A percentile compares a stretch with the other conserved stretches of the same genome.
phyloP scores from a whole-genome alignment of 1,140 invertebrate genomes.

The Lordiphosa clarofinis region DNA sequence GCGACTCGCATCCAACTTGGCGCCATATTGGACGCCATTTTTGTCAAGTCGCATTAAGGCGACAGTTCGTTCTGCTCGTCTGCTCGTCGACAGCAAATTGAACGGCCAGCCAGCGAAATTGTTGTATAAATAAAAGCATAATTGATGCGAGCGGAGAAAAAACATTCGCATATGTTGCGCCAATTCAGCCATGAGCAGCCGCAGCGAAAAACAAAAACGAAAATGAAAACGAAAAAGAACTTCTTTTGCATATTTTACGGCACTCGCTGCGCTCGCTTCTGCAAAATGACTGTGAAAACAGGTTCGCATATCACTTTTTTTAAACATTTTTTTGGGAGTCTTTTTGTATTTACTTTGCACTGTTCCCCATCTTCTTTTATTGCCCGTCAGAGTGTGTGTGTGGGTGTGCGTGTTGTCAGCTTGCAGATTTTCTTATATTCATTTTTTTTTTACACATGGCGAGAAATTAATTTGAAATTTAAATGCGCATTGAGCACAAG shows the following conservation, averaged over 20 bases:
- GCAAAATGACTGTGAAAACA: constrained; percentile 72
- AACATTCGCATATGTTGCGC: constrained; percentile 66
- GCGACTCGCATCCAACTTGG: constrained; percentile 22
- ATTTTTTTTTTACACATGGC: constrained; percentile 48
- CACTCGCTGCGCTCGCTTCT: constrained; percentile 29
- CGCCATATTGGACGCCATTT: constrained; percentile 71
- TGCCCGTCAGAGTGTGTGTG: constrained; percentile 6
- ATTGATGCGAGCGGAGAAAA: constrained; percentile 60
- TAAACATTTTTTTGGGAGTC: constrained; percentile 21
- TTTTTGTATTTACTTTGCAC: constrained; percentile 41
- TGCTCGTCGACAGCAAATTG: constrained; percentile 60
- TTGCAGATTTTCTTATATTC: constrained; percentile 64
- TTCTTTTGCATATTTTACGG: constrained; percentile 73
- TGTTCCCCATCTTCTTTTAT: constrained; percentile 13
- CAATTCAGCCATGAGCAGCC: constrained; percentile 70
- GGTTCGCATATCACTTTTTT: constrained; percentile 67
- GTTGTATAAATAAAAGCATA: constrained; percentile 78
- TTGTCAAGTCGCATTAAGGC: constrained; percentile 77
- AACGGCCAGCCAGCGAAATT: constrained; percentile 66
- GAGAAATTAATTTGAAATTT: constrained; percentile 79
- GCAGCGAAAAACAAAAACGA: constrained; percentile 30
- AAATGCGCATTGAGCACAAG: constrained; percentile 61
- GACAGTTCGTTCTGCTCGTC: constrained; percentile 49
- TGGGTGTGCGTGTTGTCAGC: constrained; percentile 39
- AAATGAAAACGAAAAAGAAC: constrained; percentile 23